Base-by-base conservation (phyloP, 2,113 vertebrate genomes). In the Elaphurus davidianus region DNA sequence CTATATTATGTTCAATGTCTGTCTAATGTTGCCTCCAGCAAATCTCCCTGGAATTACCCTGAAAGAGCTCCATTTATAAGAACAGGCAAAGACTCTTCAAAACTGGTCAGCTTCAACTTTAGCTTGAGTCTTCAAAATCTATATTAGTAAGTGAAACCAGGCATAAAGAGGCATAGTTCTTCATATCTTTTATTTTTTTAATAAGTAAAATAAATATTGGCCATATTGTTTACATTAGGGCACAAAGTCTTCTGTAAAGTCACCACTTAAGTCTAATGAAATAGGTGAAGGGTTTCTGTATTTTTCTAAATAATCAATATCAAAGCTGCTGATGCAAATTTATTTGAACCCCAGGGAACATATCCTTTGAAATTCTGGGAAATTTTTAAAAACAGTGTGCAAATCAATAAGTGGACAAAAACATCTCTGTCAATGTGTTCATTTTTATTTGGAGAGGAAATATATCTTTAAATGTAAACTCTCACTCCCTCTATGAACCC, bases 271-370 rank as follows among this genome's bases (percentile, higher is more conserved):
- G 50, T 71, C 87, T 95, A 97, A 94, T 85, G 12, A 52, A 88
- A 28, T 91, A 64, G 3, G 87, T 94, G 82, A 97, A 98, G 81
- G 19, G 17, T 98, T 95, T 92, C 28, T 33, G 2, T 94, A 83
- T 97, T 97, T 98, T 97, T 96, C 95, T 91, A 74, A 88, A 91
- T 98, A 98, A 98, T 98, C 98, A 97, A 97, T 98, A 98, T 67
- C 97, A 98, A 97, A 97, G 93, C 91, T 95, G 81, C 96, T 98
- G 97, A 98, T 98, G 95, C 92, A 97, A 98, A 98, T 98, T 97
- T 97, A 97, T 96, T 97, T 97, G 96, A 97, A 98, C 95, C 90
- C 81, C 2, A 43, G 81, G 90, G 94, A 95, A 82, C 43, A 93
- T 1, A 90, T 1, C 25, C 71, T 97, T 92, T 92, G 92, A 98